These are phyloP conservation scores for Tenthredo scrophulariae DNA, from an alignment of 2,888 invertebrate genomes.

Conservation along the genomic window DNA sequence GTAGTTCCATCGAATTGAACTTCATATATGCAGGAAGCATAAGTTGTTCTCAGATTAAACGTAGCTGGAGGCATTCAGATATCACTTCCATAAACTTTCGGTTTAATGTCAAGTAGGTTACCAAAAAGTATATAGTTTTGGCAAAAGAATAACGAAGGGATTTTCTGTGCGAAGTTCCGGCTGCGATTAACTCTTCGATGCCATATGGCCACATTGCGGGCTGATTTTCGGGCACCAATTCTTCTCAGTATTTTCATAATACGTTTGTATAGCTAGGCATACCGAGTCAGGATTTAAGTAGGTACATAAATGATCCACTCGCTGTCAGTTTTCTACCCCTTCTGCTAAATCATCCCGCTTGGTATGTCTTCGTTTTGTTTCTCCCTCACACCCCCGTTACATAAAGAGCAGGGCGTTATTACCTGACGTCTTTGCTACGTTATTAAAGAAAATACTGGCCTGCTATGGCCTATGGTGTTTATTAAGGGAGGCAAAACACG, in stretches of 20 bases:
- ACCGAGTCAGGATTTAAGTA: background rate
- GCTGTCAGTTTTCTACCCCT: background rate
- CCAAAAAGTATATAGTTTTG: too few relatives aligned
- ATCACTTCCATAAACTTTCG: too few relatives aligned
- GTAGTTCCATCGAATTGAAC: background rate
- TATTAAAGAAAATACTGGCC: slow-evolving; percentile 30
- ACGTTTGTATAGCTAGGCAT: background rate
- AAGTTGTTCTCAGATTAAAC: background rate
- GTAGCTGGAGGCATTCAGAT: background rate
- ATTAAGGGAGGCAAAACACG: slow-evolving; percentile 34
- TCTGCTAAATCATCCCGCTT: background rate
- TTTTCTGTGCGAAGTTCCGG: too few relatives aligned
- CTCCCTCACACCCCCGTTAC: background rate
- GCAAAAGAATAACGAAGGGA: too few relatives aligned
- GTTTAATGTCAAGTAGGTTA: too few relatives aligned
- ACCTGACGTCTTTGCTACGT: slow-evolving; percentile 12
- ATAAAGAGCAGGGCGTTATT: background rate
- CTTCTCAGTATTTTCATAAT: background rate
- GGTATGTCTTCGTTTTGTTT: background rate
- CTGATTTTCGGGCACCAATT: background rate
- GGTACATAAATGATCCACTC: background rate
- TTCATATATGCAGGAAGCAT: background rate
- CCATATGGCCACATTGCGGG: background rate
- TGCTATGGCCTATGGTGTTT: background rate
- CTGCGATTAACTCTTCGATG: too few relatives aligned